Percentiles rank a stretch among this genome's conserved stretches.
Conservation (phyloP, 1,140 invertebrate genomes). For the Bilobella aurantiaca region DNA sequence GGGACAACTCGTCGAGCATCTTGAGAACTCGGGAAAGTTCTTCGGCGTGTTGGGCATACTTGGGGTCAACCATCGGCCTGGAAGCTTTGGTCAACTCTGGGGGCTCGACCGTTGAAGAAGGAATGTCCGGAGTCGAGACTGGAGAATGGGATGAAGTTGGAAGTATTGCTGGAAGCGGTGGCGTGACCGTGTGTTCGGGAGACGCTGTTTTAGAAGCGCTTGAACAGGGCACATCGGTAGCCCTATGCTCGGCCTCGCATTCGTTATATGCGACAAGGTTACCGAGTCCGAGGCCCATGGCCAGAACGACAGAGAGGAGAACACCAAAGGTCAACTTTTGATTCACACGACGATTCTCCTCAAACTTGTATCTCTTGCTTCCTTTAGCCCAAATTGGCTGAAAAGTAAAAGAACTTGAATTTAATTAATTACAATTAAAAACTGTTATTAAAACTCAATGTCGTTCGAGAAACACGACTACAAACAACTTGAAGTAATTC, state of each 20-base stretch:
- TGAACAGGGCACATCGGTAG: background rate
- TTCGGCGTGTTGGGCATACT: constrained; percentile 23
- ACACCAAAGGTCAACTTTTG: constrained; percentile 34
- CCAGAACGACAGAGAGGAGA: constrained; percentile 27
- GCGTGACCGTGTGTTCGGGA: no score
- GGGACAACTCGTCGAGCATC: constrained; percentile 25
- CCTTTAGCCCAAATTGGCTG: constrained; percentile 35
- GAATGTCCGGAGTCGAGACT: background rate
- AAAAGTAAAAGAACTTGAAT: constrained; percentile 5
- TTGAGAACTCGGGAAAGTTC: constrained; percentile 22
- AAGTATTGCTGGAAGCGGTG: background rate
- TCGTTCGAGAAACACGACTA: background rate
- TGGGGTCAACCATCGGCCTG: constrained; percentile 15
- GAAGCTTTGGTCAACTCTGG: background rate
- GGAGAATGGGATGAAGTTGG: no score
- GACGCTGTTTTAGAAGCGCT: no score
- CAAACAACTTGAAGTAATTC: no score
- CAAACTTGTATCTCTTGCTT: constrained; percentile 27
- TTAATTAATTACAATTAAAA: background rate
- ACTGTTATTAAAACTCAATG: background rate
- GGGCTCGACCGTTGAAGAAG: background rate
- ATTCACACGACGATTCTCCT: constrained; percentile 30
- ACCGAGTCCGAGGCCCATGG: constrained; percentile 30
- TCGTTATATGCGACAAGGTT: constrained; percentile 34
- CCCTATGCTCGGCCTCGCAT: constrained; percentile 29